phyloP scores from a whole-genome alignment of 2,797 vertebrate genomes.

The Carcharodon carcharias region DNA sequence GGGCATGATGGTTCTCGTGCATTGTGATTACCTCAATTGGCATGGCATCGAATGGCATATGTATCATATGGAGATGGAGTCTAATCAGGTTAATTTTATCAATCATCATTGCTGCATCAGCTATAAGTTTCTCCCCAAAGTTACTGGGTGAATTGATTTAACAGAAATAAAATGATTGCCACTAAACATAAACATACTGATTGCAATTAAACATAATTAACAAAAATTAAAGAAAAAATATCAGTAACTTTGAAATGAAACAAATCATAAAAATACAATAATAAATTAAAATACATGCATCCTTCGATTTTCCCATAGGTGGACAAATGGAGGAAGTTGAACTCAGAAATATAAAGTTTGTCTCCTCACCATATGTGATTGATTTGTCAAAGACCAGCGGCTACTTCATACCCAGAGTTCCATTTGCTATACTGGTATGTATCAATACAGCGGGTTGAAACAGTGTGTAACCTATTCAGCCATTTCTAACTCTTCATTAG shows the following conservation, averaged over 20 bases:
- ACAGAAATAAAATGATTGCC: not conserved
- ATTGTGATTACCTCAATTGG: too few species aligned
- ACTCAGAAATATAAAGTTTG: constrained; percentile 56
- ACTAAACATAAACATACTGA: not conserved
- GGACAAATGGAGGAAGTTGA: constrained; percentile 60
- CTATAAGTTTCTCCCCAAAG: not conserved
- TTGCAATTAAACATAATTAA: too few species aligned
- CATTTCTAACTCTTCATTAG: not conserved
- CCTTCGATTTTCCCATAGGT: constrained; percentile 44
- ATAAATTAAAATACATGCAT: not conserved
- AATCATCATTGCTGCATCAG: not conserved
- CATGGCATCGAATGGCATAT: too few species aligned
- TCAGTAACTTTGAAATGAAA: not conserved
- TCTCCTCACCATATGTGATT: constrained; percentile 54
- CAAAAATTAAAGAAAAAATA: not conserved
- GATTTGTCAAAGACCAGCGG: constrained; percentile 58
- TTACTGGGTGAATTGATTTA: not conserved
- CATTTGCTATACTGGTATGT: constrained; percentile 55
- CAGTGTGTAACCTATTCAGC: not conserved
- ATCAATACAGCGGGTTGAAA: not conserved
- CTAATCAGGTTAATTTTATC: too few species aligned
- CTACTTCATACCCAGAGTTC: constrained; percentile 56
- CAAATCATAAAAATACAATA: not conserved
- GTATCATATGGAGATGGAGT: too few species aligned
- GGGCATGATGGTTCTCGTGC: too few species aligned